Conservation (phyloP, 2,888 invertebrate species). For the Tenthredo amoena region DNA sequence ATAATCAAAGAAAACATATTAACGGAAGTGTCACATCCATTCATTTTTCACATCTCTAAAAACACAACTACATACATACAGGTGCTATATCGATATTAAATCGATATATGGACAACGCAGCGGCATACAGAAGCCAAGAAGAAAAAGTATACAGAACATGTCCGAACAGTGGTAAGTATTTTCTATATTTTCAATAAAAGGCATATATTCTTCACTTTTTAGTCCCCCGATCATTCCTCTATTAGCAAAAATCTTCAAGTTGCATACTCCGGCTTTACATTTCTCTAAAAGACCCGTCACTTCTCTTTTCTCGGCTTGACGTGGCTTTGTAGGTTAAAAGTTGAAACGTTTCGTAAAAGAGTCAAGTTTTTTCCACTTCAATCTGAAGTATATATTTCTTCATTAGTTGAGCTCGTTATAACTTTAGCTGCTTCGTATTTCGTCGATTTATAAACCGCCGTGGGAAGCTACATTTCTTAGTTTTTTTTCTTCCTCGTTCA, state of each 20-base stretch:
- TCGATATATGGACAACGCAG: conserved; percentile 40
- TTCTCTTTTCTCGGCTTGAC: not conserved
- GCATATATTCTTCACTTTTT: not conserved
- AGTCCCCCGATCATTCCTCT: not conserved
- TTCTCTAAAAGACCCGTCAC: not conserved
- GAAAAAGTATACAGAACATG: conserved; percentile 20
- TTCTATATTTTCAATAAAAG: not conserved
- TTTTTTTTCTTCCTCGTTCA: not conserved
- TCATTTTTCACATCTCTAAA: not conserved
- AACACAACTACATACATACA: not conserved
- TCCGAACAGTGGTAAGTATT: conserved; percentile 48
- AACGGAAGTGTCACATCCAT: conserved; percentile 7
- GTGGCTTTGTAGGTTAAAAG: conserved; percentile 32
- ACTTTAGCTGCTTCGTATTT: not conserved
- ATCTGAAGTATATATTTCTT: not conserved
- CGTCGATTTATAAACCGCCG: not conserved
- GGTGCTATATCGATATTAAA: conserved; percentile 43
- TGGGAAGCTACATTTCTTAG: not conserved
- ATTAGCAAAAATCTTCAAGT: not conserved
- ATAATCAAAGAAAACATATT: not conserved
- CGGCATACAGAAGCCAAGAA: conserved; percentile 25
- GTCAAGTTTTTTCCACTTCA: not conserved
- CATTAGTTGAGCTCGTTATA: not conserved
- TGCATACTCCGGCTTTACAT: not conserved
- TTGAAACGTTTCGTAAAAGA: not conserved